Base-by-base conservation (phyloP, 2,888 invertebrate genomes). In the Ormyrus pomaceus region DNA sequence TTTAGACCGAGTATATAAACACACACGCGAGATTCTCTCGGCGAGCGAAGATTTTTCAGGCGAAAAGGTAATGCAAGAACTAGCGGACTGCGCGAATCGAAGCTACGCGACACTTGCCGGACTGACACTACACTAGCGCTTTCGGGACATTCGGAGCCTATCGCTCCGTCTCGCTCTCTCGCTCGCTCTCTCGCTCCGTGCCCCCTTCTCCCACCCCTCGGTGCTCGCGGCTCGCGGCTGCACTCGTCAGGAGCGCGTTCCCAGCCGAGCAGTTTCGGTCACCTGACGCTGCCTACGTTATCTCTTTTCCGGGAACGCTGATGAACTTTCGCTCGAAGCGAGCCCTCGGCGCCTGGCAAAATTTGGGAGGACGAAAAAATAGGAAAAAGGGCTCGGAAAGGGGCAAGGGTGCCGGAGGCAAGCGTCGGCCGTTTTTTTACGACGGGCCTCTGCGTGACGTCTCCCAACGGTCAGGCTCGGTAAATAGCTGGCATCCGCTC, bases 121-220 rank as follows among this genome's bases (percentile, higher is more conserved):
- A 71, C 64, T 71, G 64, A 64, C 59, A 75, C 70, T 71, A 71
- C 77, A 77, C 64, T 70, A 77, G 64, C 56, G 77, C 70, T 71
- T 70, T 71, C 51, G 48, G 48, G n/a, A 70, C 56, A 77, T 69
- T 77, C 61, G 55, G 62, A 69, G 50, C 76, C 19, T 19, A 19
- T 19, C 19, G 19, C 19, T 19, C 19, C 19, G 19, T 19, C 19
- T 53, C n/a, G 10, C 4, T n/a, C 51, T 56, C 11, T 48, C 75
- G 45, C 55, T 34, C 59, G 58, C 66, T 34, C 59, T 34, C 59
- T n/a, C 19, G 56, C 68, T 69, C 13, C 6, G 48, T 46, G 48
- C 0, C 48, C 46, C 45, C 34, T 45, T 19, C 45, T 46, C 7
- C 62, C n/a, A 45, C 11, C 9, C 51, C 19, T 11, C 48, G 5